phyloP scores from a whole-genome alignment of 2,888 invertebrate genomes.

The Stegophylla sp. region DNA sequence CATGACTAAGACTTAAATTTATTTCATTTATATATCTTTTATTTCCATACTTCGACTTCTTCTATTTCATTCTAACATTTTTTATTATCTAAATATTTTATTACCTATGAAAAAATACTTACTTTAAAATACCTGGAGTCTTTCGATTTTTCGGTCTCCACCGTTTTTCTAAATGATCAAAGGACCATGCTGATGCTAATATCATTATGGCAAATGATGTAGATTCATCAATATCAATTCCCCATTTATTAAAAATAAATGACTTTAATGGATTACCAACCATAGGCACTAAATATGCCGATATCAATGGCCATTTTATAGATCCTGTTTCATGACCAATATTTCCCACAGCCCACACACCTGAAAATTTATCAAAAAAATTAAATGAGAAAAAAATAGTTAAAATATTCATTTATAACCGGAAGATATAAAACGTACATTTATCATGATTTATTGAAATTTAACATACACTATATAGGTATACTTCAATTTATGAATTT shows the following conservation, averaged over 20 bases:
- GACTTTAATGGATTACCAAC: slow-evolving; percentile 71
- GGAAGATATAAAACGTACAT: no score
- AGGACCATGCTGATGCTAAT: slow-evolving; percentile 72
- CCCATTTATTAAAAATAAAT: slow-evolving; percentile 64
- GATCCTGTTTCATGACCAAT: slow-evolving; percentile 82
- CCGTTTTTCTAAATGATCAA: slow-evolving; percentile 78
- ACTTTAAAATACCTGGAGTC: slow-evolving; percentile 64
- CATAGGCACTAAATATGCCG: slow-evolving; percentile 74
- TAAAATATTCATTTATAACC: no score
- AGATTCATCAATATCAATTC: slow-evolving; percentile 71
- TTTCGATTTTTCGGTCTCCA: slow-evolving; percentile 76
- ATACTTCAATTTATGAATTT: no score
- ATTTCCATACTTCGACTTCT: no score
- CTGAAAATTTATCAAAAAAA: slow-evolving; percentile 66
- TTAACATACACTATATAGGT: no score
- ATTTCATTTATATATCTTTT: no score
- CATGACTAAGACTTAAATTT: no score
- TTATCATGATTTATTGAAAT: no score
- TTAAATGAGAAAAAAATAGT: no score
- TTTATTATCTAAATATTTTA: neutral
- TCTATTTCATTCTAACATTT: neutral
- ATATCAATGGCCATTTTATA: slow-evolving; percentile 74
- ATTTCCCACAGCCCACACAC: slow-evolving; percentile 89
- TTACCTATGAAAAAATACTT: slow-evolving; percentile 36
- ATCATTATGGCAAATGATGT: slow-evolving; percentile 75